A percentile compares a stretch with the other conserved stretches of the same genome.
Evolutionary conservation across 2,113 vertebrate species (phyloP).

Genomic region (Limnothrissa miodon): DNA sequence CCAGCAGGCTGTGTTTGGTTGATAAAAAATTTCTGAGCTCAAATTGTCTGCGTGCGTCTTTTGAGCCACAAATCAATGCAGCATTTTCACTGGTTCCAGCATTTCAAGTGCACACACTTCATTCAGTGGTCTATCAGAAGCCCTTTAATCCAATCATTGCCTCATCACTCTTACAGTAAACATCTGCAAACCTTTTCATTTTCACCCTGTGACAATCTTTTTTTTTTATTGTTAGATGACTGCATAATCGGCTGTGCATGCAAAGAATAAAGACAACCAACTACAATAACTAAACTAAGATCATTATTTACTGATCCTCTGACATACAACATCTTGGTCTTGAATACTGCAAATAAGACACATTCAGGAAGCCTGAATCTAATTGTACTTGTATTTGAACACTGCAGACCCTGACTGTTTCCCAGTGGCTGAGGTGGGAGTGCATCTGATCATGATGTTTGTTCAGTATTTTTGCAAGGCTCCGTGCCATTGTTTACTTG

Average conservation of each 20-base stretch:
- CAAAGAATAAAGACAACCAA: neutral
- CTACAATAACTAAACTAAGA: neutral
- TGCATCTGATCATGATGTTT: neutral
- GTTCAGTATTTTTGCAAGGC: neutral
- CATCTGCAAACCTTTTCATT: neutral
- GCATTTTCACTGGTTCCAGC: neutral
- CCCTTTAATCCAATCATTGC: neutral
- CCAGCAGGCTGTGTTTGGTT: slow-evolving; percentile 44
- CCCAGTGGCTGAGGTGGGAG: neutral
- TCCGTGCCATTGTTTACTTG: neutral
- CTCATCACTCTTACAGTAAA: neutral
- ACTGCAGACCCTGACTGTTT: neutral
- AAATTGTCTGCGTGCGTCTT: neutral
- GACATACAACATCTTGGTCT: neutral
- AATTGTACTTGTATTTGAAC: neutral
- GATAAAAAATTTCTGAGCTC: slow-evolving; percentile 33
- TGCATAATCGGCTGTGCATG: neutral
- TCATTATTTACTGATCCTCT: neutral
- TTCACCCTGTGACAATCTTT: neutral
- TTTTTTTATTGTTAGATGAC: neutral
- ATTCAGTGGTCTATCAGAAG: neutral
- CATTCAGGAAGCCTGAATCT: neutral
- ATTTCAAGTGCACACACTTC: slow-evolving; percentile 1
- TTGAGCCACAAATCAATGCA: neutral
- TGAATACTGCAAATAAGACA: neutral